Conservation (phyloP, 2,888 invertebrate species). For the Drosophila nr. perissopoda region DNA sequence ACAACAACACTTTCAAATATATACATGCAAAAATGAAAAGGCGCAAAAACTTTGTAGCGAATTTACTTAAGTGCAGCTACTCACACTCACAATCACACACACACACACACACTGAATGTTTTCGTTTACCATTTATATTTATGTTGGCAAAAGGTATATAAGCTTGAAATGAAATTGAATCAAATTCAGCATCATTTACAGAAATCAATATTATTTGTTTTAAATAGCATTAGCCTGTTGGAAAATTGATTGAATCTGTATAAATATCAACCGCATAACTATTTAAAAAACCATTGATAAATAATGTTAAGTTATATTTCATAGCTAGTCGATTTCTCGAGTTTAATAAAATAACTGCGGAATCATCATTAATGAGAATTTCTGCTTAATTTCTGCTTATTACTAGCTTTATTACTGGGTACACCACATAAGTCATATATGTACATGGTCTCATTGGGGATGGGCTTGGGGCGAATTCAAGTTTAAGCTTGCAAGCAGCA, state of each 20-base stretch:
- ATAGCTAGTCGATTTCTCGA: not conserved
- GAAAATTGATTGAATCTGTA: not conserved
- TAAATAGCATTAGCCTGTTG: not conserved
- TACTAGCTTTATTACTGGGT: not conserved
- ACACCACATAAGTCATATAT: not conserved
- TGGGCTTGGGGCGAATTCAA: not conserved
- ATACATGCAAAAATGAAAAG: slow-evolving; percentile 40
- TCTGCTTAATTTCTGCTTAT: not conserved
- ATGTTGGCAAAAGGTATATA: slow-evolving; percentile 6
- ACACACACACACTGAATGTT: slow-evolving; percentile 17
- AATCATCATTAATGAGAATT: not conserved
- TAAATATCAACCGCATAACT: not conserved
- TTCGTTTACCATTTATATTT: slow-evolving; percentile 12
- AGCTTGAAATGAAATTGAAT: not conserved
- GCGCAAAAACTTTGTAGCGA: slow-evolving; percentile 37
- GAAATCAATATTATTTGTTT: not conserved
- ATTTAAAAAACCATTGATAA: not conserved
- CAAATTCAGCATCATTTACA: not conserved
- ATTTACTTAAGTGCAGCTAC: slow-evolving; percentile 36
- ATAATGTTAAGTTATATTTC: not conserved
- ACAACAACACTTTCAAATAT: slow-evolving; percentile 40
- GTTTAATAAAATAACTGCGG: not conserved
- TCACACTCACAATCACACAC: slow-evolving; percentile 14
- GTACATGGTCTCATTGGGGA: not conserved
- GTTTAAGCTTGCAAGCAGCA: not conserved